Evolutionary conservation across 2,113 vertebrate species (phyloP).

Genomic region (Lathamus discolor): DNA sequence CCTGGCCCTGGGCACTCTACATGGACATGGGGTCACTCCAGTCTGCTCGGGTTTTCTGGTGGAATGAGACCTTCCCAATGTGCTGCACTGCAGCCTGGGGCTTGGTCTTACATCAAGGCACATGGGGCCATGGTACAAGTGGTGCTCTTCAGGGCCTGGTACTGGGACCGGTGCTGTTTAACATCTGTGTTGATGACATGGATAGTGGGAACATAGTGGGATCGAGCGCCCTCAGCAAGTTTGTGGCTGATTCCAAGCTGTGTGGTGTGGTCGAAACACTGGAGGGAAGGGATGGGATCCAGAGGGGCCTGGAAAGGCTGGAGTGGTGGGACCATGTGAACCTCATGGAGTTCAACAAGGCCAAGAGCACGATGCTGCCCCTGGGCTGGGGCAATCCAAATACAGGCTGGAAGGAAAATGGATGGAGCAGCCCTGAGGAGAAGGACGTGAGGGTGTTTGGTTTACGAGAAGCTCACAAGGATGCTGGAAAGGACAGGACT

Average conservation of each 20-base stretch:
- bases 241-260: not conserved
- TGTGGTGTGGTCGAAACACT: not conserved
- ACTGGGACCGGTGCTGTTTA: not conserved
- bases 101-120: rapidly evolving
- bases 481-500: not conserved
- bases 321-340: not conserved
- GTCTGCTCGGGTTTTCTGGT: not conserved
- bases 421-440: not conserved
- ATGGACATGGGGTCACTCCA: rapidly evolving
- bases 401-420: not conserved
- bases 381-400: not conserved
- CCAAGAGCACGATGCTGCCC: not conserved
- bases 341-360: not conserved
- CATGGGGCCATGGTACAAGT: rapidly evolving
- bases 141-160: not conserved
- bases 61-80: not conserved
- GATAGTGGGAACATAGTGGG: not conserved
- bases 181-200: not conserved
- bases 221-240: not conserved
- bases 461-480: not conserved
- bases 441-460: not conserved
- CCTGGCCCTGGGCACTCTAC: rapidly evolving
- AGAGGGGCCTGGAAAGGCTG: not conserved
- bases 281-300: not conserved
- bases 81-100: rapidly evolving